Evolutionary conservation across 2,888 invertebrate genomes (phyloP).

Genomic region (Microctonus hyperodae): DNA sequence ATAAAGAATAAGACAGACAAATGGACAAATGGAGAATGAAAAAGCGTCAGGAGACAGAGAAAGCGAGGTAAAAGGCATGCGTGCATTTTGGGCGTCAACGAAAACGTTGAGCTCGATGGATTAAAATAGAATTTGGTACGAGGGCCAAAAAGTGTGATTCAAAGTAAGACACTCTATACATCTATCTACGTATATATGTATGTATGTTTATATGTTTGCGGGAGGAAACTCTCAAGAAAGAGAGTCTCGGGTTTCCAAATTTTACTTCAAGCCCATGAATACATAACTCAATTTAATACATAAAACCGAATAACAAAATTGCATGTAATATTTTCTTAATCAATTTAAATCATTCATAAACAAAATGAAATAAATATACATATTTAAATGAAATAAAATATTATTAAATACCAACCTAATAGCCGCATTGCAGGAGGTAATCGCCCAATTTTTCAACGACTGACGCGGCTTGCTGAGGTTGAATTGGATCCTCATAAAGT

Average conservation of each 20-base stretch:
- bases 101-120: conserved; percentile 12
- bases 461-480: conserved; percentile 95
- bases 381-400: neutral
- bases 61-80: conserved; percentile 12
- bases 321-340: neutral
- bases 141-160: conserved; percentile 30
- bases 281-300: neutral
- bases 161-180: conserved; percentile 14
- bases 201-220: too few species aligned
- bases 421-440: conserved; percentile 96
- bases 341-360: too few species aligned
- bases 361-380: neutral
- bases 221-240: neutral
- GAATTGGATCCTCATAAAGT: conserved; percentile 94
- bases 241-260: conserved; percentile 9
- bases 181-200: too few species aligned
- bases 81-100: conserved; percentile 21
- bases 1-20: conserved; percentile 20
- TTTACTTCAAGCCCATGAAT: conserved; percentile 6
- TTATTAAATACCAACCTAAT: conserved; percentile 70
- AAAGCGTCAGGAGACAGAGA: neutral
- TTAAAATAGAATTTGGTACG: conserved; percentile 32
- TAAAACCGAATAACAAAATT: neutral
- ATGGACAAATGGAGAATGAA: neutral
- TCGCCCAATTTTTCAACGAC: conserved; percentile 97